Evolutionary conservation across 2,113 vertebrate species (phyloP), one percentile per base, ranked within the genome.

Genomic region (Oreotrochilus melanogaster): DNA sequence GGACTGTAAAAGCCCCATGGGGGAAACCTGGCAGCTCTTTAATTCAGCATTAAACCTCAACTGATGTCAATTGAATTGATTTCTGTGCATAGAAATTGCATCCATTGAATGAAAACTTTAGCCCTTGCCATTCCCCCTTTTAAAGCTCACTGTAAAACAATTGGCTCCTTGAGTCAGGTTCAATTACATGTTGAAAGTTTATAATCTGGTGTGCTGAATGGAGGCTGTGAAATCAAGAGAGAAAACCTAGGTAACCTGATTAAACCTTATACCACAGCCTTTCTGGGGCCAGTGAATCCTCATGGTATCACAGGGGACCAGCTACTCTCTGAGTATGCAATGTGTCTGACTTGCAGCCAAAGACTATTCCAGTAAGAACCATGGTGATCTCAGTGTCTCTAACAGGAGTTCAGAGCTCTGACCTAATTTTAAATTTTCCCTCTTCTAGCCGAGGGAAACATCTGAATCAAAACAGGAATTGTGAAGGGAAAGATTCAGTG

Each of bases 101-200:
- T 93, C 86, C 43, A 1, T 90, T 94, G 96, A 96, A 97, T 97
- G 96, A 95, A 97, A 91, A 96, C 93, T 94, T 94, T 94, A 95
- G 95, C 94, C 92, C 81, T 91, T 92, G 78, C 96, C 94, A 88
- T 94, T 96, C 95, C 95, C 91, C 70, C 78, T 96, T 94, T 96
- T 88, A 93, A 92, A 87, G 91, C 83, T 93, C 83, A 47, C 96
- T 92, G 86, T 89, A 96, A 94, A 72, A 96, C 97, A 97, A 95
- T 89, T 96, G 97, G 97, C 96, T 97, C 57, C 88, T 91, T 78
- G 95, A 95, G 94, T 93, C 87, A 91, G 91, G 64, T 93, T 96
- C 96, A 97, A 97, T 97, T 97, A 97, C 93, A 96, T 61, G 93
- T 96, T 95, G 96, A 92, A 97, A 96, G 96, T 97, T 97, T 96